Evolutionary conservation across 2,797 vertebrate genomes (phyloP).

Genomic region (Arctocebus calabarensis): DNA sequence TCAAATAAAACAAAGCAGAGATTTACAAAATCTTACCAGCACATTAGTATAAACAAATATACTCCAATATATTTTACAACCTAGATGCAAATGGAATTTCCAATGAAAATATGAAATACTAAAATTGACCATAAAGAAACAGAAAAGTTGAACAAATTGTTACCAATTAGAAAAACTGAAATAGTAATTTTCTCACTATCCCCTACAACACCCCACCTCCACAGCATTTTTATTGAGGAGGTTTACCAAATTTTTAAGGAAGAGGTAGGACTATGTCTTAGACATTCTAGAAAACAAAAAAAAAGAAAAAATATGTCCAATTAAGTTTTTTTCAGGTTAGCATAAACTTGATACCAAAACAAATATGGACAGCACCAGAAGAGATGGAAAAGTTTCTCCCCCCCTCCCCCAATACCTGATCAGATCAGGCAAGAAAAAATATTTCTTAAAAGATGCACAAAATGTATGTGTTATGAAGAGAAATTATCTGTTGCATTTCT

Average conservation of each 20-base stretch:
- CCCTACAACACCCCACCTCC: neutral
- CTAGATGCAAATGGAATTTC: neutral
- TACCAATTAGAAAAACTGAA: neutral
- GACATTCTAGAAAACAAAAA: neutral
- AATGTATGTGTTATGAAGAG: neutral
- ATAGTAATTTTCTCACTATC: neutral
- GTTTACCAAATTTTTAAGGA: neutral
- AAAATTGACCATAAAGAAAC: neutral
- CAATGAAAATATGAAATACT: neutral
- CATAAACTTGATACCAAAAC: conserved; percentile 12
- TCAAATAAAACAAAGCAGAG: neutral
- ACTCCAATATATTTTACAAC: neutral
- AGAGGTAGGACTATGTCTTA: neutral
- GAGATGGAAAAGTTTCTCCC: neutral
- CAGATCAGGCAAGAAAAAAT: neutral
- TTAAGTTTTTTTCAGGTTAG: neutral
- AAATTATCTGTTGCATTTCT: neutral
- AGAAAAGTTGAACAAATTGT: neutral
- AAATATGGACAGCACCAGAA: neutral
- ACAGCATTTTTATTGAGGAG: neutral
- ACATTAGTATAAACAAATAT: neutral
- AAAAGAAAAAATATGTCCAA: neutral
- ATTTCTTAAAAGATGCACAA: neutral
- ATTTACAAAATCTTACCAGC: neutral
- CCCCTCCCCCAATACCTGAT: too few species aligned